Evolutionary conservation across 1,140 invertebrate genomes (phyloP), one percentile per base, ranked within the genome.

Genomic region (Brachystomella parvula): DNA sequence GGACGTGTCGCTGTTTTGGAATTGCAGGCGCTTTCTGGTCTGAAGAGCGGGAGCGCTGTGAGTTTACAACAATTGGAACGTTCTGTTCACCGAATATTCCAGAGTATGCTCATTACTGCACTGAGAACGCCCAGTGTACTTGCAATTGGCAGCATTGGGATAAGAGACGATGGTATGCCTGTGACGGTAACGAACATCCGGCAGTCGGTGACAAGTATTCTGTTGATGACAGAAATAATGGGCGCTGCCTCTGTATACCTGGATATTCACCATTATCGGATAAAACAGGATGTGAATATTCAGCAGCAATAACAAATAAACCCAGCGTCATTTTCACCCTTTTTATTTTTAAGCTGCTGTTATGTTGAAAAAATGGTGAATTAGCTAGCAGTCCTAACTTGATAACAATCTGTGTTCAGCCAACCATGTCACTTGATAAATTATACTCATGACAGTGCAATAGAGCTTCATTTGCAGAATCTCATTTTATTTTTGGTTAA

Each of bases 91-190:
- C 49, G 24, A 53, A 53, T 6, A 53, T 53, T 24, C 12, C 21
- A 6, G 49, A 53, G 9, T 53, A 19, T 24, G 49, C 49, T 15
- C 49, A 53, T 12, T 53, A 53, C 49, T 53, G 49, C 21, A 53
- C 49, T 24, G 49, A 53, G 24, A 17, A 53, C 24, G 49, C 49
- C 9, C 12, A 53, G 21, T 53, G 49, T 26, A 53, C 49, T 26
- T 53, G 49, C 49, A 53, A 53, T 24, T 53, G 49, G 49, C 15
- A 24, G 21, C 49, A 53, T 53, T 53, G 49, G 49, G 49, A 53
- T 53, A 53, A 24, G 49, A 53, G 49, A 26, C 9, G 21, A 15
- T 53, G 49, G 49, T 53, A 19, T 24, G 12, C 49, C 6, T 53
- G 49, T 53, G 49, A 9, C 21, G 24, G 24, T 53, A n/a, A n/a